Evolutionary conservation across 2,113 vertebrate genomes (phyloP).

Genomic region (Madoqua kirkii): DNA sequence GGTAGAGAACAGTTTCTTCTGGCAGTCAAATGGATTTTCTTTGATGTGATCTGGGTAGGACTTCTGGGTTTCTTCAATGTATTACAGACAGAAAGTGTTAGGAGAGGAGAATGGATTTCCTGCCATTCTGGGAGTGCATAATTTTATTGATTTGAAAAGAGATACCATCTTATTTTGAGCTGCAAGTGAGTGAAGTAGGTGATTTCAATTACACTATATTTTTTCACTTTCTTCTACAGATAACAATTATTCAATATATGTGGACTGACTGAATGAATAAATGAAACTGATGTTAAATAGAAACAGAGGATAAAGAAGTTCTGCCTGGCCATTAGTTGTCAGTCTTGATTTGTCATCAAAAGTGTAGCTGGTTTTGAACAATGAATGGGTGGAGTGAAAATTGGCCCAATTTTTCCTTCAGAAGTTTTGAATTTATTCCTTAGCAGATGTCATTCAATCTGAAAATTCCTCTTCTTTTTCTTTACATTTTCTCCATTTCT

Average conservation of each 20-base stretch:
- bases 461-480: not conserved
- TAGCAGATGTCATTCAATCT: not conserved
- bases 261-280: not conserved
- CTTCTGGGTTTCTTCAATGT: not conserved
- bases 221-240: not conserved
- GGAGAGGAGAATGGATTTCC: not conserved
- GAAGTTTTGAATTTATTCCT: not conserved
- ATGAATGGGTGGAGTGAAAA: not conserved
- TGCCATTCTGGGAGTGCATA: not conserved
- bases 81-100: not conserved
- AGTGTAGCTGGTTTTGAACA: not conserved
- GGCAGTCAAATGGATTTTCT: not conserved
- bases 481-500: not conserved
- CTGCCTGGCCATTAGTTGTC: not conserved
- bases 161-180: not conserved
- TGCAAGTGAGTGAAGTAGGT: not conserved
- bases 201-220: not conserved
- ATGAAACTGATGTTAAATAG: not conserved
- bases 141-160: slow-evolving; percentile 27
- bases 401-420: not conserved
- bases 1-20: not conserved
- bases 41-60: not conserved
- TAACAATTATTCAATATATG: not conserved
- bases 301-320: not conserved
- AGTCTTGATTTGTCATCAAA: not conserved